Evolutionary conservation across 1,140 invertebrate genomes (phyloP).

Genomic region (Epicauta chinensis): DNA sequence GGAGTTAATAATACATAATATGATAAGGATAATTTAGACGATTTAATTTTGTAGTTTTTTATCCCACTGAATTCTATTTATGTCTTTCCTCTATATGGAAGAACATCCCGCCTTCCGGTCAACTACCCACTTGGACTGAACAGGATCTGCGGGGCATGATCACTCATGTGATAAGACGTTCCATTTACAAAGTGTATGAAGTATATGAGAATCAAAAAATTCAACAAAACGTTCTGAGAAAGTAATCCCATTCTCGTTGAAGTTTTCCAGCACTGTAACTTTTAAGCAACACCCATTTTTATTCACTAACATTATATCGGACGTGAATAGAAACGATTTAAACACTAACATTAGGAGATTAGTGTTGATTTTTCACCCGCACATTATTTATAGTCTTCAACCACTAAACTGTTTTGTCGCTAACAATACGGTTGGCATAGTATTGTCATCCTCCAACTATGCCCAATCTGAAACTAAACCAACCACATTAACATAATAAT

Average conservation of each 20-base stretch:
- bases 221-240: conserved; percentile 4
- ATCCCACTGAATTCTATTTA: no score
- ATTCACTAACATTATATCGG: conserved; percentile 8
- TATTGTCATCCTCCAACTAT: background rate
- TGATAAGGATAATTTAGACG: no score
- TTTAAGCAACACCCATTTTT: conserved; percentile 11
- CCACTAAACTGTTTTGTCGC: no score
- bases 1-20: no score
- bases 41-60: no score
- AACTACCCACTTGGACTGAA: no score
- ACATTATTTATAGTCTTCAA: background rate
- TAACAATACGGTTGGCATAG: no score
- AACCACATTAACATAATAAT: conserved; percentile 12
- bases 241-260: conserved; percentile 8
- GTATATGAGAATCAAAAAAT: conserved; percentile 6
- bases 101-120: no score
- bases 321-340: conserved; percentile 7
- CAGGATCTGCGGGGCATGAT: no score
- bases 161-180: conserved; percentile 5
- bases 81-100: no score
- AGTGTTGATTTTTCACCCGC: conserved; percentile 4
- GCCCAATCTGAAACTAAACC: conserved; percentile 8
- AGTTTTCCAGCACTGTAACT: background rate
- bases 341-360: background rate
- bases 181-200: conserved; percentile 6